phyloP scores from a whole-genome alignment of 2,888 invertebrate genomes.

The Geotrupes spiniger region DNA sequence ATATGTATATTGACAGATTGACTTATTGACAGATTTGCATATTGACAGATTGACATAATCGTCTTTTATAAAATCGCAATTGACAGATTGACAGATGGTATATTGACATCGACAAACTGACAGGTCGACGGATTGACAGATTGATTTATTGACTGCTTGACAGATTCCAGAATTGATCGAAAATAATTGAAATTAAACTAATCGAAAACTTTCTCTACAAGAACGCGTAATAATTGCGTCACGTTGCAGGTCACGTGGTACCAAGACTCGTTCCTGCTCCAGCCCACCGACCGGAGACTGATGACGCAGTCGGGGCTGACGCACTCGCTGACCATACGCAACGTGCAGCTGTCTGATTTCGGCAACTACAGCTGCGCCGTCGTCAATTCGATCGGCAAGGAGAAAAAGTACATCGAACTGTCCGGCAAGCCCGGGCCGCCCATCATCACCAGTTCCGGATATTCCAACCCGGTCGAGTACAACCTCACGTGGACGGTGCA shows the following conservation, averaged over 20 bases:
- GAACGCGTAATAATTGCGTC: neutral
- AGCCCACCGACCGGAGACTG: slow-evolving; percentile 60
- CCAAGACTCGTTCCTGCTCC: slow-evolving; percentile 61
- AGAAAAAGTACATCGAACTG: slow-evolving; percentile 58
- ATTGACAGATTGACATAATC: too few species aligned
- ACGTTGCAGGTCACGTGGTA: slow-evolving; percentile 60
- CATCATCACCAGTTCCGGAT: slow-evolving; percentile 59
- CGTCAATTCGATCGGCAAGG: slow-evolving; percentile 48
- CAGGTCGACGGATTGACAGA: too few species aligned
- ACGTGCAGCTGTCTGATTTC: slow-evolving; percentile 61
- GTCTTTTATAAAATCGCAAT: too few species aligned
- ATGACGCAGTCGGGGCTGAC: slow-evolving; percentile 60
- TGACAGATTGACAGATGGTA: too few species aligned
- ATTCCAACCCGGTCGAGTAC: slow-evolving; percentile 61
- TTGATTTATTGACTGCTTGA: too few species aligned
- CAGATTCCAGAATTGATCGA: too few species aligned
- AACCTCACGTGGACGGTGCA: slow-evolving; percentile 66
- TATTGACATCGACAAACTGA: too few species aligned
- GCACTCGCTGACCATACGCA: slow-evolving; percentile 58
- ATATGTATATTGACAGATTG: too few species aligned
- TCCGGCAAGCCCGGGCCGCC: slow-evolving; percentile 65
- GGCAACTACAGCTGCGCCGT: slow-evolving; percentile 57
- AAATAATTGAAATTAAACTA: too few species aligned
- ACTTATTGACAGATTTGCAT: too few species aligned
- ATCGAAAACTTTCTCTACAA: too few species aligned